Percentiles rank a stretch among this genome's conserved stretches.
Conservation (phyloP, 1,140 invertebrate species). For the Drosophila leontia region DNA sequence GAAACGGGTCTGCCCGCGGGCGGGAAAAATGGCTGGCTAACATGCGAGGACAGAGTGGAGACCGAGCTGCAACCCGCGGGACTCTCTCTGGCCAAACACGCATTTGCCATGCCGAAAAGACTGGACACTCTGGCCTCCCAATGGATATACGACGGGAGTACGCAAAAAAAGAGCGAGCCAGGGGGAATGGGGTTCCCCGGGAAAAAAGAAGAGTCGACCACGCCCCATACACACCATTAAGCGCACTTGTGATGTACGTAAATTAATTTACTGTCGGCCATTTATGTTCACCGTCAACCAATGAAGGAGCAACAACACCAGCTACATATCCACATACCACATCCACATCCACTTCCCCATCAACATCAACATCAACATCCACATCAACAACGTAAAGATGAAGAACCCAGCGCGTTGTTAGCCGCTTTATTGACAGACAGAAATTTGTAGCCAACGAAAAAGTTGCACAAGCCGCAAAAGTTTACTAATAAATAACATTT, state of each 20-base stretch:
- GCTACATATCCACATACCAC: not conserved
- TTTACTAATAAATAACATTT: slow-evolving; percentile 82
- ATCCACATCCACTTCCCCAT: slow-evolving; percentile 11
- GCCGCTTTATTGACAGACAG: slow-evolving; percentile 67
- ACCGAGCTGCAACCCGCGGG: not conserved
- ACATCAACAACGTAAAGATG: slow-evolving; percentile 15
- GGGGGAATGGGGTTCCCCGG: slow-evolving; percentile 6
- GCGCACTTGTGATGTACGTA: slow-evolving; percentile 78
- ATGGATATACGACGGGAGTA: slow-evolving; percentile 16
- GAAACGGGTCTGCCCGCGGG: slow-evolving; percentile 20
- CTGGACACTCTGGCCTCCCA: slow-evolving; percentile 19
- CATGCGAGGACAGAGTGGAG: slow-evolving; percentile 46
- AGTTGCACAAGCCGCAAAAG: slow-evolving; percentile 69
- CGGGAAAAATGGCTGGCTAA: slow-evolving; percentile 50
- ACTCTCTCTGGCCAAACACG: slow-evolving; percentile 47
- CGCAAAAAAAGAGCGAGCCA: slow-evolving; percentile 18
- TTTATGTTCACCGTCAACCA: slow-evolving; percentile 55
- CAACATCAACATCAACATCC: slow-evolving; percentile 15
- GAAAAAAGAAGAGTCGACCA: slow-evolving; percentile 12
- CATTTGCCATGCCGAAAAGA: slow-evolving; percentile 64
- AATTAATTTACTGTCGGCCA: slow-evolving; percentile 79
- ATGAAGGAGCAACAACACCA: slow-evolving; percentile 27
- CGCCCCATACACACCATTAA: slow-evolving; percentile 63
- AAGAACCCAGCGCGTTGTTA: slow-evolving; percentile 51
- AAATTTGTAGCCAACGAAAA: slow-evolving; percentile 54